Evolutionary conservation across 2,113 vertebrate genomes (phyloP), one percentile per base, ranked within the genome.

Genomic region (Platycercus adscitus): DNA sequence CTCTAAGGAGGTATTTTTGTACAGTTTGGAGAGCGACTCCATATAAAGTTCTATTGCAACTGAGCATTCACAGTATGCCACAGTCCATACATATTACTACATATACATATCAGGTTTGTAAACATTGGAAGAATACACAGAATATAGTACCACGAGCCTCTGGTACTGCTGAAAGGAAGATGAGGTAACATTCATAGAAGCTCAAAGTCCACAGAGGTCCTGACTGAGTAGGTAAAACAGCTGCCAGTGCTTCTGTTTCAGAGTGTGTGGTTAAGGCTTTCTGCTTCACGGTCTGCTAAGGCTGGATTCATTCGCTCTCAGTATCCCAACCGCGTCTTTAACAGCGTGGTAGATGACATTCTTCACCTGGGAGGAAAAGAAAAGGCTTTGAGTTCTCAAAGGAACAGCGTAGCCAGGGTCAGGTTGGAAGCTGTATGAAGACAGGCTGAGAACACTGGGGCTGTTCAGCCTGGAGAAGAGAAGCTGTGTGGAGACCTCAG

Each of bases 311-410:
- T 98, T 98, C 11, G 98, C 98, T 95, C 97, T 98, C 86, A 98
- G 96, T 96, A 98, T 98, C 91, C 97, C 98, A 13, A 98, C 97
- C 2, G 98, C 98, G 47, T 98, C 98, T 88, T 98, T 98, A 58
- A 98, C 98, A 53, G 98, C 98, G 3, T 98, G 98, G 96, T 98
- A 98, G 60, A 98, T 98, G 37, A 98, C 98, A 91, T 98, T 98
- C 97, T 98, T 98, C 91, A 98, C 98, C 98, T 98, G 17, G 35
- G 33, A 52, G 79, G 20, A 37, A 29, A n/a, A 28, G 37, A 14
- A 12, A 35, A 81, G 24, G 29, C 1, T 0, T 10, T 61, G 3
- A 43, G 58, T 31, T 77, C 37, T 12, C 24, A 13, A 39, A 18
- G 28, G 7, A 26, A 21, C 17, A 6, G n/a, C 17, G 1, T 1